These are phyloP conservation scores for Crioceris asparagi DNA, from an alignment of 2,888 invertebrate species.

Conservation along the genomic window DNA sequence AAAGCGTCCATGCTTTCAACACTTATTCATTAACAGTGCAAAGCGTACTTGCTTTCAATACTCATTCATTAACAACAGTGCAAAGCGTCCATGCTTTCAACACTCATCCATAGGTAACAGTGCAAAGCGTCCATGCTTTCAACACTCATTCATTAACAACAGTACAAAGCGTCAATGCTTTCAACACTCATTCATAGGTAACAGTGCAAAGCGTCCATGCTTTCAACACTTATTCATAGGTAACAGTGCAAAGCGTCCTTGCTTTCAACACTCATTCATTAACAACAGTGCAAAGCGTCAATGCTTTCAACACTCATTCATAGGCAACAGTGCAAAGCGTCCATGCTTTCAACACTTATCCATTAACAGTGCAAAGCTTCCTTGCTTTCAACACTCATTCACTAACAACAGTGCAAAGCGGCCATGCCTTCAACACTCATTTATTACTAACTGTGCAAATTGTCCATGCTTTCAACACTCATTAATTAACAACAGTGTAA, in stretches of 20 bases:
- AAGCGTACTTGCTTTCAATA: neutral
- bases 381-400: too few relatives aligned
- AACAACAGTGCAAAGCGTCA: neutral
- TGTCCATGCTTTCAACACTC: neutral
- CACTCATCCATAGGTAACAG: neutral
- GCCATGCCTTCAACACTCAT: neutral
- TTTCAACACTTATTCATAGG: too few relatives aligned
- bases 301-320: neutral
- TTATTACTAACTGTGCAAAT: too few relatives aligned
- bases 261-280: too few relatives aligned
- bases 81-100: neutral
- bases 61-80: neutral
- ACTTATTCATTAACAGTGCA: neutral
- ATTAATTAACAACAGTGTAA: too few relatives aligned
- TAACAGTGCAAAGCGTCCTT: too few relatives aligned
- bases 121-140: neutral
- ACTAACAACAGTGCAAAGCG: neutral
- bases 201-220: too few relatives aligned
- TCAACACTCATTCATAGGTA: neutral
- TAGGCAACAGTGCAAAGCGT: neutral
- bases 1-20: neutral
- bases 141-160: too few relatives aligned
- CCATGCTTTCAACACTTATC: neutral
- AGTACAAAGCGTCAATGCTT: neutral
- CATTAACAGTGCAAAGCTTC: too few relatives aligned